Evolutionary conservation across 1,140 invertebrate genomes (phyloP).

Genomic region (Glossosoma conforme): DNA sequence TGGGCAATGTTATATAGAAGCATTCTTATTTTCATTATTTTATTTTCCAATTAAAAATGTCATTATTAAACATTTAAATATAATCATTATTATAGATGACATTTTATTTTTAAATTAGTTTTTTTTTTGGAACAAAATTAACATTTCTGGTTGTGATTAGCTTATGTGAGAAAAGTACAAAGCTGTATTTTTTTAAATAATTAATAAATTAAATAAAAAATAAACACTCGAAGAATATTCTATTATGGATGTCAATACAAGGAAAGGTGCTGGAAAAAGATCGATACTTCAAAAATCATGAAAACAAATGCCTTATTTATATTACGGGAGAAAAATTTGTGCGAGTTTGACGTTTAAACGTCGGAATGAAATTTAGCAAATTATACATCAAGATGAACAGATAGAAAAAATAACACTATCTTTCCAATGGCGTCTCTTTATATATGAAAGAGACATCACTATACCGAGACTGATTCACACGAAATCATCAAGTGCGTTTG

Average conservation of each 20-base stretch:
- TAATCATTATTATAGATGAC: not conserved
- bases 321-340: no score
- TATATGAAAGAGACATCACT: conserved; percentile 23
- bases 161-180: not conserved
- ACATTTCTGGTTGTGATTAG: not conserved
- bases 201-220: no score
- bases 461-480: conserved; percentile 2
- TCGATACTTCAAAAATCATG: no score
- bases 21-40: no score
- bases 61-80: no score
- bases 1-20: no score
- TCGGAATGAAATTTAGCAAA: conserved; percentile 38
- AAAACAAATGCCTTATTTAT: no score
- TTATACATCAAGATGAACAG: conserved; percentile 40
- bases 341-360: conserved; percentile 17
- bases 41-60: no score
- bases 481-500: conserved; percentile 34
- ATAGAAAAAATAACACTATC: conserved; percentile 32
- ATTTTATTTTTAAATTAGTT: not conserved
- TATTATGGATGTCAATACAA: no score
- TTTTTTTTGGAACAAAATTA: not conserved
- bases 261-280: no score
- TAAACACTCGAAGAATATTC: no score
- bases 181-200: no score
- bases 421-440: conserved; percentile 12